These are phyloP conservation scores for Andrena praecox DNA, from an alignment of 2,888 invertebrate genomes.

Conservation along the genomic window DNA sequence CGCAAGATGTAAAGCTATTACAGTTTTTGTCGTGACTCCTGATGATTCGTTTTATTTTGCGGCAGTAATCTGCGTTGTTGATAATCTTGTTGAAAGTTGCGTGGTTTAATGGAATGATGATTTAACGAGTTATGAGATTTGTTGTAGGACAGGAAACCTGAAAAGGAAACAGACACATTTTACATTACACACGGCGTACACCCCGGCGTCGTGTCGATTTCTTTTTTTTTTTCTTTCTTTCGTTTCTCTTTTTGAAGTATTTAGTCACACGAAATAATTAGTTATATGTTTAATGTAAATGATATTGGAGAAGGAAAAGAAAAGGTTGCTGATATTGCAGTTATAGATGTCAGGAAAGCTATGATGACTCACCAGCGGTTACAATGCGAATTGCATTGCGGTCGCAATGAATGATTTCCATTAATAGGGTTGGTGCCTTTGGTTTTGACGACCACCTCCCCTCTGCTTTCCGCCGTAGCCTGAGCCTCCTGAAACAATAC, in stretches of 20 bases:
- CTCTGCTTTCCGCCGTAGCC: slow-evolving; percentile 95
- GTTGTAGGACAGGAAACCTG: slow-evolving; percentile 81
- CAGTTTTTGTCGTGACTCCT: slow-evolving; percentile 72
- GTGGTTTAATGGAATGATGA: slow-evolving; percentile 84
- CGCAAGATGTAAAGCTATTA: slow-evolving; percentile 74
- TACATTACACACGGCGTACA: slow-evolving; percentile 26
- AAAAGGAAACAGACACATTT: slow-evolving; percentile 68
- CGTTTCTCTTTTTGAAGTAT: background rate
- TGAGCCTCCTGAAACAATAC: slow-evolving; percentile 86
- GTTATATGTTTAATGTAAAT: slow-evolving; percentile 25
- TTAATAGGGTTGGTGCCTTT: slow-evolving; percentile 95
- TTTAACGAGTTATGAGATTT: slow-evolving; percentile 82
- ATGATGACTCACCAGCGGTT: slow-evolving; percentile 83
- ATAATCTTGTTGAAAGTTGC: slow-evolving; percentile 76
- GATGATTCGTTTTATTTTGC: slow-evolving; percentile 79
- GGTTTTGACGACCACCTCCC: slow-evolving; percentile 89
- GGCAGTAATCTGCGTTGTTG: slow-evolving; percentile 80
- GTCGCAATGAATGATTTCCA: slow-evolving; percentile 83
- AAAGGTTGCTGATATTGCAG: slow-evolving; percentile 42
- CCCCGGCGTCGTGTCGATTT: background rate
- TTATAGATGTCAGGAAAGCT: slow-evolving; percentile 63
- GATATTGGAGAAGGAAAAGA: slow-evolving; percentile 56
- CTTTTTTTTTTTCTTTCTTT: background rate
- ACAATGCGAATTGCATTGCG: slow-evolving; percentile 83
- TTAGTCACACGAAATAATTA: slow-evolving; percentile 21